phyloP scores from a whole-genome alignment of 2,113 vertebrate genomes.

The Athene noctua region DNA sequence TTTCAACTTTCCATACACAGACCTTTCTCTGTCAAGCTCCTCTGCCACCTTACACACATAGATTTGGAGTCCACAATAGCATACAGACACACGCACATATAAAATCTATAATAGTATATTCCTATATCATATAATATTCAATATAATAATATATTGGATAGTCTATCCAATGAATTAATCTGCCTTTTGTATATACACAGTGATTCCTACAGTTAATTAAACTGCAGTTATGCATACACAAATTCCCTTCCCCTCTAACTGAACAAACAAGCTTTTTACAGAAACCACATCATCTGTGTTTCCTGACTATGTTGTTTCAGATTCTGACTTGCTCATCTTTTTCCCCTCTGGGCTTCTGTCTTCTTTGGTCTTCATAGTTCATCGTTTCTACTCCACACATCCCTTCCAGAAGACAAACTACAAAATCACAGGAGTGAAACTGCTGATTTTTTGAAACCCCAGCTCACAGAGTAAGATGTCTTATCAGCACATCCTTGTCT shows the following conservation, averaged over 20 bases:
- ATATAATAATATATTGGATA: not conserved
- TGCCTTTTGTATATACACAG: not conserved
- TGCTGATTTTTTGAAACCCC: not conserved
- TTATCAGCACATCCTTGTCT: not conserved
- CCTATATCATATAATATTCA: not conserved
- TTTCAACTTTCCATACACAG: not conserved
- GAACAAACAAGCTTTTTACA: slow-evolving; percentile 36
- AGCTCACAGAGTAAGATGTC: not conserved
- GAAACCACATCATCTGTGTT: slow-evolving; percentile 23
- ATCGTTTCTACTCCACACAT: not conserved
- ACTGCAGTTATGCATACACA: not conserved
- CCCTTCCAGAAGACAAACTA: not conserved
- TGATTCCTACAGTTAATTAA: not conserved
- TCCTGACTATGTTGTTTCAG: slow-evolving; percentile 29
- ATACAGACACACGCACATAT: not conserved
- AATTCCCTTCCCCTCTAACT: slow-evolving; percentile 5
- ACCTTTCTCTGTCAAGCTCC: not conserved
- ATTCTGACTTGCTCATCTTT: slow-evolving; percentile 42
- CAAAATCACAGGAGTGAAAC: not conserved
- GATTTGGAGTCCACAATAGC: not conserved
- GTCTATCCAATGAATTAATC: not conserved
- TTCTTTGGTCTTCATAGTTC: not conserved
- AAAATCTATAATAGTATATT: not conserved
- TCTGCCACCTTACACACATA: not conserved
- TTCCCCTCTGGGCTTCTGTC: not conserved